A percentile compares a stretch with the other conserved stretches of the same genome.
phyloP scores from a whole-genome alignment of 2,113 vertebrate genomes.

The Chrysemys picta region DNA sequence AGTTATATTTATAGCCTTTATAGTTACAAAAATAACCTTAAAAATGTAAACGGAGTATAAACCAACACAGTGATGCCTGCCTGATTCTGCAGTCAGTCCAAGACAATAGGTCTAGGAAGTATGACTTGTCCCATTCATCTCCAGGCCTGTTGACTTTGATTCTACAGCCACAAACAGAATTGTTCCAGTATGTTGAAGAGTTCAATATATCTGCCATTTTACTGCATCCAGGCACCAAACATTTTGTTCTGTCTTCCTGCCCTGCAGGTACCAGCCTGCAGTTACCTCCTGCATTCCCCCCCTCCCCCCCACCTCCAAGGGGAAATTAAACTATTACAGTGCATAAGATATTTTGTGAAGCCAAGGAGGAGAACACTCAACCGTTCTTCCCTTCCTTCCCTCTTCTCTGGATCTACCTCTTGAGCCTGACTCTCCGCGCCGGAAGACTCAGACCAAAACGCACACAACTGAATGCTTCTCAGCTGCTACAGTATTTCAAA shows the following conservation, averaged over 20 bases:
- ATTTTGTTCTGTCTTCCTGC: background rate
- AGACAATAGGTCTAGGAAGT: background rate
- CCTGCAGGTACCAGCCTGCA: no score
- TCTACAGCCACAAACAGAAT: background rate
- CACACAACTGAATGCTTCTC: background rate
- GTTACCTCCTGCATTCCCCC: background rate
- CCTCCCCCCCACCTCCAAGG: background rate
- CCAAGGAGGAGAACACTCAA: background rate
- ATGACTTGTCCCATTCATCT: background rate
- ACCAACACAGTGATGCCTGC: background rate
- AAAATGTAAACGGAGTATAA: background rate
- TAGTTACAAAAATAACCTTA: background rate
- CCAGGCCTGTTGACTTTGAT: background rate
- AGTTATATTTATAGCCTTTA: background rate
- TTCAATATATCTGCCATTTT: background rate
- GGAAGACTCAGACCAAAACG: background rate
- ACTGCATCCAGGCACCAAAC: background rate
- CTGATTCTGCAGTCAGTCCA: background rate
- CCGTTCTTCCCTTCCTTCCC: background rate
- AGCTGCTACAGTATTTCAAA: background rate
- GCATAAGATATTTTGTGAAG: background rate
- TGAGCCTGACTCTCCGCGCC: background rate
- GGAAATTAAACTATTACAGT: background rate
- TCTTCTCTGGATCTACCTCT: background rate
- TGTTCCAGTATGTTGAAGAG: background rate